These are phyloP conservation scores for Nowickia ferox DNA, from an alignment of 2,888 invertebrate genomes.

Conservation along the genomic window DNA sequence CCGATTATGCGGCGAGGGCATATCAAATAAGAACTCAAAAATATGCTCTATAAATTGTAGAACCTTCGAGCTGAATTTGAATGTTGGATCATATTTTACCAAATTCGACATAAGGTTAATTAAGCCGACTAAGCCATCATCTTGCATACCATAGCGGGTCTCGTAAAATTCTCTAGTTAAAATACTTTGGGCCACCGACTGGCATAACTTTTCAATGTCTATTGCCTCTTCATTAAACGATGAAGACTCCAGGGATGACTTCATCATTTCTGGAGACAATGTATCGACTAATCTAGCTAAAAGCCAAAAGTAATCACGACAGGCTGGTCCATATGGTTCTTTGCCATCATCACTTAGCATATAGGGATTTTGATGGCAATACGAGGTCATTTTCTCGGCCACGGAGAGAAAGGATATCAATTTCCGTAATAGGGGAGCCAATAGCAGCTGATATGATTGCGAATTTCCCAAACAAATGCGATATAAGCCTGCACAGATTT, in stretches of 20 bases:
- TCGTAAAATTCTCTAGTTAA: slow-evolving; percentile 92
- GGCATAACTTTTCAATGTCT: slow-evolving; percentile 90
- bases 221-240: slow-evolving; percentile 76
- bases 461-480: slow-evolving; percentile 90
- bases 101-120: slow-evolving; percentile 93
- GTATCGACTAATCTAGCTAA: slow-evolving; percentile 94
- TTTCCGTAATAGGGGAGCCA: slow-evolving; percentile 91
- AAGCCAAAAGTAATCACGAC: slow-evolving; percentile 97
- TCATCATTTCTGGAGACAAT: slow-evolving; percentile 90
- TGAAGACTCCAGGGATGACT: slow-evolving; percentile 85
- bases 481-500: slow-evolving; percentile 96
- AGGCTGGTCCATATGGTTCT: slow-evolving; percentile 96
- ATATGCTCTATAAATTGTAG: slow-evolving; percentile 86
- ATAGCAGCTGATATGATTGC: slow-evolving; percentile 85
- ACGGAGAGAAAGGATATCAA: slow-evolving; percentile 91
- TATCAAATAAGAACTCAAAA: slow-evolving; percentile 94
- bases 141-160: slow-evolving; percentile 91
- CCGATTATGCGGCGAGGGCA: slow-evolving; percentile 92
- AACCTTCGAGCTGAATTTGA: slow-evolving; percentile 91
- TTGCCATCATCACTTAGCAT: slow-evolving; percentile 86
- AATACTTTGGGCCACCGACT: slow-evolving; percentile 89
- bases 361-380: slow-evolving; percentile 81
- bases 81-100: slow-evolving; percentile 93
- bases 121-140: slow-evolving; percentile 95
- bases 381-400: slow-evolving; percentile 91